Evolutionary conservation across 2,113 vertebrate genomes (phyloP), one percentile per base, ranked within the genome.

Genomic region (Gasterosteus nipponicus): DNA sequence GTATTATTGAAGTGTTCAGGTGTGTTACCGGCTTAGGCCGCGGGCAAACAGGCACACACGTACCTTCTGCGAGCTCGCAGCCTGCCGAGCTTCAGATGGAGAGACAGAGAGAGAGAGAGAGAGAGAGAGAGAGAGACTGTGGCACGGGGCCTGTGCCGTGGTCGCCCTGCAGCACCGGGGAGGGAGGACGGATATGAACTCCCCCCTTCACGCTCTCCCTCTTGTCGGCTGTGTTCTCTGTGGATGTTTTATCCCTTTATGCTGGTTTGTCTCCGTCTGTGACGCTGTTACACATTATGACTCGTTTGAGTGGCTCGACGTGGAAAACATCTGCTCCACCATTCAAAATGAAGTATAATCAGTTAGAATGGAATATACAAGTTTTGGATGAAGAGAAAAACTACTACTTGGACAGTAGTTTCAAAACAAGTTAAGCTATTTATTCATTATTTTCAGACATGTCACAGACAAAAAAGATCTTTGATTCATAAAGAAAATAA

Each of bases 1-100:
- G 31, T 49, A 31, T 71, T 82, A 67, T 58, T 73, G 49, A 72
- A 71, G 65, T 79, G 62, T 68, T 83, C 75, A 80, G 80, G 67
- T 77, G 85, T 35, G 62, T 63, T 73, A 70, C 38, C 1, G 4
- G 81, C 51, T 69, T 78, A 76, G 85, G 74, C 77, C 47, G 29
- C 3, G 73, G 42, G 29, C 78, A 84, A 82, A 84, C 73, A 80
- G 41, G 29, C 77, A 76, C 73, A 63, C 73, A 65, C n/a, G 31
- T 69, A 77, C 61, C 69, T 80, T 82, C 77, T 71, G 60, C 63
- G 56, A 53, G 74, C 33, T 69, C 42, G 33, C 53, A 78, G 73
- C 26, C 61, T 57, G 68, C 26, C 87, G 76, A 87, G 82, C 86
- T 75, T 84, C 79, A 88, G 33, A 26, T 26, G 3, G 33, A 57